Base-by-base conservation (phyloP, 2,113 vertebrate genomes). In the Cariama cristata region DNA sequence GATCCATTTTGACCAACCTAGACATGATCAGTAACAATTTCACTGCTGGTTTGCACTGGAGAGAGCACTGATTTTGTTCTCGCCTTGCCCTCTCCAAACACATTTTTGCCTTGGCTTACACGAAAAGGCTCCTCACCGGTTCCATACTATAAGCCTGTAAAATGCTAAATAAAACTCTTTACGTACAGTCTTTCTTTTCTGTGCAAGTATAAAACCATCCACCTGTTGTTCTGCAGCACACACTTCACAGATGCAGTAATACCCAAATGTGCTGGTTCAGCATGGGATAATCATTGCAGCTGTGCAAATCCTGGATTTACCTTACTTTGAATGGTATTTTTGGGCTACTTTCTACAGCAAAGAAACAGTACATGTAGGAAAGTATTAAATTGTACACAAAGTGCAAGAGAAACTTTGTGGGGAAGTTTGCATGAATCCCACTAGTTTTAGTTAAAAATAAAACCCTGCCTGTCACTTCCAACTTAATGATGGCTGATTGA, bases 371-470 rank as follows among this genome's bases (percentile, higher is more conserved):
- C 28, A 5, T 38, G 13, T 47, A 79, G 44, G 14, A 83, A 88
- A 80, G 38, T 38, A 76, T 80, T 68, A 14, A 82, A 60, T 3
- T 21, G 28, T 82, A 73, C 42, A 49, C 32, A 53, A 76, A 95
- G 63, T n/a, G 26, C 55, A 35, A 80, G 42, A 83, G 45, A 62
- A 94, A 55, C 53, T 85, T 88, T 23, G 22, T 73, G 69, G 27
- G 19, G 26, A 91, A 64, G 32, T 68, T 94, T 58, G 71, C 52
- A 47, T 20, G 12, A 83, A 92, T 95, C 53, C 15, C n/a, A 35
- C 45, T 69, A 35, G 42, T 95, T 94, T 55, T 45, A 74, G 92
- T 86, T 94, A 83, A 95, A 95, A 97, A 97, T 92, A 94, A 92
- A 71, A 26, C 67, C 15, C 15, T 67, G 32, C 50, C 44, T 93